phyloP scores from a whole-genome alignment of 2,888 invertebrate species.

The Blera fallax region DNA sequence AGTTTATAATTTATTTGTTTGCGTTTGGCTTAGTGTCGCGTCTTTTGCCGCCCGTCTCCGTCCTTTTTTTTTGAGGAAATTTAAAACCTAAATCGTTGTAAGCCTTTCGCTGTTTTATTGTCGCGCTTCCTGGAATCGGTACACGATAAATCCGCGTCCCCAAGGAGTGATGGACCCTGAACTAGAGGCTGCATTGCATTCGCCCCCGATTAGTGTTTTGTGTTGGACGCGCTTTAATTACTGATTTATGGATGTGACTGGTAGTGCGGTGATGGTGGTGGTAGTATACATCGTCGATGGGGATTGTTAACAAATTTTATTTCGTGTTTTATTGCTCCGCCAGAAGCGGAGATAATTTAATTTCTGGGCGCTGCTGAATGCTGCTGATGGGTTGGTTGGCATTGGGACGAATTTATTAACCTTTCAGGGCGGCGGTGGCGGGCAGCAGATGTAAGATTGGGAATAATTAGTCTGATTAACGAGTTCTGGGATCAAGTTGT shows the following conservation, averaged over 20 bases:
- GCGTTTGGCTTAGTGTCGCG: conserved; percentile 27
- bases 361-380: conserved; percentile 28
- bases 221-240: conserved; percentile 61
- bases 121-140: conserved; percentile 38
- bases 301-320: conserved; percentile 71
- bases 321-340: conserved; percentile 60
- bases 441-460: conserved; percentile 57
- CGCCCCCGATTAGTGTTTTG: conserved; percentile 65
- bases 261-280: neutral
- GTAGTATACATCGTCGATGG: conserved; percentile 12
- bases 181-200: conserved; percentile 28
- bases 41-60: neutral
- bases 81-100: conserved; percentile 39
- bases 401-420: conserved; percentile 50
- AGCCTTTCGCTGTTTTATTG: conserved; percentile 62
- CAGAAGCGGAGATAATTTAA: conserved; percentile 67
- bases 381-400: neutral
- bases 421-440: conserved; percentile 21
- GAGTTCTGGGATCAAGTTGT: conserved; percentile 65
- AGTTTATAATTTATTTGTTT: conserved; percentile 64
- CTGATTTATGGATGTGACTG: conserved; percentile 66
- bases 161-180: conserved; percentile 50
- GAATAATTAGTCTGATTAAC: conserved; percentile 70
- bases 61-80: conserved; percentile 13
- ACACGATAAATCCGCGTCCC: neutral